A percentile compares a stretch with the other conserved stretches of the same genome.
These are phyloP conservation scores for Leptinotarsa tumamoca DNA, from an alignment of 2,888 invertebrate genomes.

Conservation along the genomic window DNA sequence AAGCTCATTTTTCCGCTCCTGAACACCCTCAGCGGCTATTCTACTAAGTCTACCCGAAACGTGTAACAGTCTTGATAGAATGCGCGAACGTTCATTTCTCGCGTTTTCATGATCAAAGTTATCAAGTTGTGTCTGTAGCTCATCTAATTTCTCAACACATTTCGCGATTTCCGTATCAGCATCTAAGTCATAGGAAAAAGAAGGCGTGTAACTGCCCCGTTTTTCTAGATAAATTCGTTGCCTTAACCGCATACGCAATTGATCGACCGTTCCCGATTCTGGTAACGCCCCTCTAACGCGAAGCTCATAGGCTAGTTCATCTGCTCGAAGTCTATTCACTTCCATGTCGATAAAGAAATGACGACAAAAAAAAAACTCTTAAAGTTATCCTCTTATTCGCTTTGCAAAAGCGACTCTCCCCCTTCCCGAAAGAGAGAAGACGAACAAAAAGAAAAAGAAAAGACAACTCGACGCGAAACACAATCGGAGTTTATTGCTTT, in stretches of 20 bases:
- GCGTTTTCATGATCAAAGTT: background rate
- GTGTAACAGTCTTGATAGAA: too few relatives aligned
- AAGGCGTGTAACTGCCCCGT: background rate
- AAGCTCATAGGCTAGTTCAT: background rate
- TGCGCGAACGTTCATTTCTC: too few relatives aligned
- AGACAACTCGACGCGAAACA: too few relatives aligned
- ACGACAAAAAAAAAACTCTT: background rate
- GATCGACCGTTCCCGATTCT: background rate
- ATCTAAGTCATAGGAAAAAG: background rate
- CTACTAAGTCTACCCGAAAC: too few relatives aligned
- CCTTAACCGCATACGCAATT: background rate
- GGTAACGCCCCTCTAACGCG: background rate
- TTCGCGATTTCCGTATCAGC: background rate
- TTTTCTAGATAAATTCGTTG: background rate
- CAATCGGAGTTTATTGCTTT: too few relatives aligned
- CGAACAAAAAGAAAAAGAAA: too few relatives aligned
- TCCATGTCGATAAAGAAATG: background rate
- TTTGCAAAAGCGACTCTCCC: background rate
- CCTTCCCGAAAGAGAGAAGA: background rate
- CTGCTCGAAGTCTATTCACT: background rate
- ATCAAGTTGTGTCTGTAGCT: background rate
- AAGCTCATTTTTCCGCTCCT: background rate
- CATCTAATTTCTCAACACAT: background rate
- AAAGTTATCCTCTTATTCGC: background rate
- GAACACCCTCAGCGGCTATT: too few relatives aligned